phyloP scores from a whole-genome alignment of 2,113 vertebrate genomes.

The Bambusicola thoracicus region DNA sequence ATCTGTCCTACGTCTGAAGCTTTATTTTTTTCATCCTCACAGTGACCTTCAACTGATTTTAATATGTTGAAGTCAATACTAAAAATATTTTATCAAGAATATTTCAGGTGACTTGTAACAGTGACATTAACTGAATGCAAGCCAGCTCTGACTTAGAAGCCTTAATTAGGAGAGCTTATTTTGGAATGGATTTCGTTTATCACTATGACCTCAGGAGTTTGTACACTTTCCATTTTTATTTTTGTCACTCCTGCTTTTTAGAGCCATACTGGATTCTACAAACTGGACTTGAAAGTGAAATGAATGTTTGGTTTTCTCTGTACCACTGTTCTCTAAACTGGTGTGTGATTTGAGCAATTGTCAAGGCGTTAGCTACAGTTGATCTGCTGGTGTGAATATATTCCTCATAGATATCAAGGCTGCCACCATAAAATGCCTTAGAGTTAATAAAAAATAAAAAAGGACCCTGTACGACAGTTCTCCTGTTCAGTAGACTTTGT shows the following conservation, averaged over 20 bases:
- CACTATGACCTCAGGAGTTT: constrained; percentile 28
- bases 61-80: constrained; percentile 15
- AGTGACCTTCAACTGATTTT: constrained; percentile 62
- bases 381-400: background rate
- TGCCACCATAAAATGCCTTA: background rate
- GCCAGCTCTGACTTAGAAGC: constrained; percentile 53
- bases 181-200: constrained; percentile 72
- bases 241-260: background rate
- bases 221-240: background rate
- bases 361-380: background rate
- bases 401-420: background rate
- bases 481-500: background rate
- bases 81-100: constrained; percentile 77
- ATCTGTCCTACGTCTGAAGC: background rate
- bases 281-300: background rate
- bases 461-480: background rate
- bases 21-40: background rate
- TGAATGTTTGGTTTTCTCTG: background rate
- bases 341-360: background rate
- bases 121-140: constrained; percentile 61
- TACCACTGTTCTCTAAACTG: background rate
- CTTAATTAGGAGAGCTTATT: constrained; percentile 72
- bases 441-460: background rate
- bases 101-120: constrained; percentile 69
- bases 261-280: fast-evolving